A percentile compares a stretch with the other conserved stretches of the same genome.
Evolutionary conservation across 2,888 invertebrate species (phyloP).

Genomic region (Macaria notata): DNA sequence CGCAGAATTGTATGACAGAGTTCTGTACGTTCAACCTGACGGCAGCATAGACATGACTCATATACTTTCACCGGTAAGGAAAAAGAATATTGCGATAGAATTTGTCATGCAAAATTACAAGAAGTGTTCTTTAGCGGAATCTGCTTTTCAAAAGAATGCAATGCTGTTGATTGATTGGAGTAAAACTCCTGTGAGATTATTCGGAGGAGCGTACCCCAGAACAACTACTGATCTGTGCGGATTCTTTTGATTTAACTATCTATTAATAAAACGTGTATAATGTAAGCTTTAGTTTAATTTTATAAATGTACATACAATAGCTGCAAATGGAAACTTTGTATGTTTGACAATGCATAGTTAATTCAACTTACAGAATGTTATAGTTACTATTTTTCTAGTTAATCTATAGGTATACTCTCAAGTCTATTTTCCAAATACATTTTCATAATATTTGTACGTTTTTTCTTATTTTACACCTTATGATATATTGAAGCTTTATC

Average conservation of each 20-base stretch:
- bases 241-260: slow-evolving; percentile 58
- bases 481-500: no score
- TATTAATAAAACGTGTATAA: no score
- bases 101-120: slow-evolving; percentile 68
- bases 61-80: slow-evolving; percentile 60
- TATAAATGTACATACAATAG: no score
- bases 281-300: no score
- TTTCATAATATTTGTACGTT: no score
- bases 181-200: slow-evolving; percentile 84
- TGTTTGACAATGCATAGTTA: no score
- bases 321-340: no score
- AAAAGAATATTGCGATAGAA: slow-evolving; percentile 59
- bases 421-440: no score
- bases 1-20: slow-evolving; percentile 52
- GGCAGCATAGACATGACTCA: slow-evolving; percentile 62
- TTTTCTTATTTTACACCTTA: no score
- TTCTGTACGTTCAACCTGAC: slow-evolving; percentile 64
- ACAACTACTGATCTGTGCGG: slow-evolving; percentile 83
- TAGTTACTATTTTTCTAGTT: no score
- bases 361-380: no score
- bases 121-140: slow-evolving; percentile 62
- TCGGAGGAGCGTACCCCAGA: slow-evolving; percentile 85
- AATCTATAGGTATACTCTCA: no score
- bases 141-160: slow-evolving; percentile 46
- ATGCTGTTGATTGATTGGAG: slow-evolving; percentile 84